A percentile compares a stretch with the other conserved stretches of the same genome.
These are phyloP conservation scores for Nomada flava DNA, from an alignment of 2,888 invertebrate species.

Conservation along the genomic window DNA sequence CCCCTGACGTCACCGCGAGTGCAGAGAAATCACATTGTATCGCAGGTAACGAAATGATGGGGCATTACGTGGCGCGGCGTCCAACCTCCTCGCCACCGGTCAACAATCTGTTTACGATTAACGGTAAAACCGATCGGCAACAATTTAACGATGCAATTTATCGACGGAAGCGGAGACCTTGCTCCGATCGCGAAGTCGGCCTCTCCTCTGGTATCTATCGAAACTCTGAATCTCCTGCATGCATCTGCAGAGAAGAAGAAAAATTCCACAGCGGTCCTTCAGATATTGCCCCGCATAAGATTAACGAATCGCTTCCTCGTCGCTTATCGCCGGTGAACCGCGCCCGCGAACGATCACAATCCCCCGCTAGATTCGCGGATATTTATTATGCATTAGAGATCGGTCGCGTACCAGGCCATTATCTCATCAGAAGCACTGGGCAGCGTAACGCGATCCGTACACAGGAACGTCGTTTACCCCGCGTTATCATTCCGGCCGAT, in stretches of 20 bases:
- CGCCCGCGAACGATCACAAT: slow-evolving; percentile 31
- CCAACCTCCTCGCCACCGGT: neutral
- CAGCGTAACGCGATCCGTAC: slow-evolving; percentile 17
- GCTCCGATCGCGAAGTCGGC: neutral
- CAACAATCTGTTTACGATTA: slow-evolving; percentile 36
- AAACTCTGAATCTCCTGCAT: neutral
- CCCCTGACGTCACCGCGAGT: too few relatives aligned
- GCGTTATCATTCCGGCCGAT: slow-evolving; percentile 33
- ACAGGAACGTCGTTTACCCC: slow-evolving; percentile 22
- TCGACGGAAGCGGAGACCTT: slow-evolving; percentile 32
- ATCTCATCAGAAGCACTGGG: slow-evolving; percentile 29
- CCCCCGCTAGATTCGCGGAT: slow-evolving; percentile 33
- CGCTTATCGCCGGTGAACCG: slow-evolving; percentile 27
- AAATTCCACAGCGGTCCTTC: slow-evolving; percentile 5
- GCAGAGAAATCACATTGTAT: slow-evolving; percentile 2
- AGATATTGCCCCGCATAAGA: slow-evolving; percentile 16
- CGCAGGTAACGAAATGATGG: neutral
- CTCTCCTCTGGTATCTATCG: neutral
- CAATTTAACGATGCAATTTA: slow-evolving; percentile 33
- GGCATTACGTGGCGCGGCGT: neutral
- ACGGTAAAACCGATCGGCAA: slow-evolving; percentile 34
- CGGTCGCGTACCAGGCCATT: slow-evolving; percentile 27
- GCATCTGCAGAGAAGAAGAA: neutral
- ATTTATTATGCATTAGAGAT: slow-evolving; percentile 50
- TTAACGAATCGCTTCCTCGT: slow-evolving; percentile 54